These are phyloP conservation scores for Pantherophis vulpinus DNA, from an alignment of 2,797 vertebrate species.

Conservation along the genomic window DNA sequence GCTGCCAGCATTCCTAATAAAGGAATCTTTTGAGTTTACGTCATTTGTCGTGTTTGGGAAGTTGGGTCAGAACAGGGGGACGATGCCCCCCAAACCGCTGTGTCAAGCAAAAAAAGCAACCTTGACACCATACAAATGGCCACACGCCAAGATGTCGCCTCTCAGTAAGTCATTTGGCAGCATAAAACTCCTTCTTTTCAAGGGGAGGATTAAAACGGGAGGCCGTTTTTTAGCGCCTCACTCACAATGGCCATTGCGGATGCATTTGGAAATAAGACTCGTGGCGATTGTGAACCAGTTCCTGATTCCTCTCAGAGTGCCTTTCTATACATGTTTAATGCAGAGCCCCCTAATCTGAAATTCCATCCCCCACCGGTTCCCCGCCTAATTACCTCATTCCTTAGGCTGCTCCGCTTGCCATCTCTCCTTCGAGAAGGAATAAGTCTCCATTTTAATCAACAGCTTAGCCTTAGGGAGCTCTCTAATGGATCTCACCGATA, in stretches of 20 bases:
- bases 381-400: background rate
- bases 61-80: background rate
- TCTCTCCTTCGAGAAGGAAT: background rate
- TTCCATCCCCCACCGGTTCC: background rate
- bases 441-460: slow-evolving; percentile 1
- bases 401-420: background rate
- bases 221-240: background rate
- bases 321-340: background rate
- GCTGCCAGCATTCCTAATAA: too few relatives aligned
- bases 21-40: too few relatives aligned
- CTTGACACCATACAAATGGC: background rate
- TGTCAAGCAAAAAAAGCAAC: background rate
- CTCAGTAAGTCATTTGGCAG: background rate
- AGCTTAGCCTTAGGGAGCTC: background rate
- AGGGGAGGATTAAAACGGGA: background rate
- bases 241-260: background rate
- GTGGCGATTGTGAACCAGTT: background rate
- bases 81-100: background rate
- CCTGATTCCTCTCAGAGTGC: background rate
- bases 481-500: background rate
- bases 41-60: too few relatives aligned
- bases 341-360: background rate
- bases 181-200: background rate
- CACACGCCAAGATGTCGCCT: background rate
- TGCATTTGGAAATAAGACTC: background rate